Percentiles rank a stretch among this genome's conserved stretches.
phyloP scores from a whole-genome alignment of 2,888 invertebrate species.

The Mesorhabditis spiculigera region DNA sequence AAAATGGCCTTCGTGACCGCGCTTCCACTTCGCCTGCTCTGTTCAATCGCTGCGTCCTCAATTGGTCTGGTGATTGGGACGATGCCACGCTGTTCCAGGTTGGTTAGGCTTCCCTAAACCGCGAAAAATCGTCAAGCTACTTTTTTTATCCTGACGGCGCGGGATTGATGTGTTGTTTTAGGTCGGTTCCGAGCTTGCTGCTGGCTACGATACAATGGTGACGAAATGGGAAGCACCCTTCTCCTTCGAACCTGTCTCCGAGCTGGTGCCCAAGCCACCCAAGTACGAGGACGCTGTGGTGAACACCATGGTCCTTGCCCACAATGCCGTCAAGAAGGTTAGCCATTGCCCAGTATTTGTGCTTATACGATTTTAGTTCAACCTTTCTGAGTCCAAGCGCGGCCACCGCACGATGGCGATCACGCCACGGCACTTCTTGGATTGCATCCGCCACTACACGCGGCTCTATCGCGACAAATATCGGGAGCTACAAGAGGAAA shows the following conservation, averaged over 20 bases:
- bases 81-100: slow-evolving; percentile 72
- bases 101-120: background rate
- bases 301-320: slow-evolving; percentile 95
- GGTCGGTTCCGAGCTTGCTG: slow-evolving; percentile 90
- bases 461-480: slow-evolving; percentile 89
- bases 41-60: slow-evolving; percentile 96
- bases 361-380: background rate
- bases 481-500: slow-evolving; percentile 92
- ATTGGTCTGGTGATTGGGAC: slow-evolving; percentile 99
- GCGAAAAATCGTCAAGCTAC: slow-evolving; percentile 8
- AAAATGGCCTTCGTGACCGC: slow-evolving; percentile 93
- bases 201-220: slow-evolving; percentile 86
- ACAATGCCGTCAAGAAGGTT: slow-evolving; percentile 86
- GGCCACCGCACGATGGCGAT: slow-evolving; percentile 94
- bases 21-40: slow-evolving; percentile 98
- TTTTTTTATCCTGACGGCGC: background rate
- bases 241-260: slow-evolving; percentile 82
- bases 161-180: slow-evolving; percentile 3
- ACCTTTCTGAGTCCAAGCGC: slow-evolving; percentile 61
- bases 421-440: slow-evolving; percentile 93
- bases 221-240: slow-evolving; percentile 81
- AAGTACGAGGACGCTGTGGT: slow-evolving; percentile 74
- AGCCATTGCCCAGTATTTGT: slow-evolving; percentile 70
- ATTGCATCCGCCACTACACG: slow-evolving; percentile 97
- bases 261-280: slow-evolving; percentile 45